Base-by-base conservation (phyloP, 1,140 invertebrate genomes). In the Drosophila bocki region DNA sequence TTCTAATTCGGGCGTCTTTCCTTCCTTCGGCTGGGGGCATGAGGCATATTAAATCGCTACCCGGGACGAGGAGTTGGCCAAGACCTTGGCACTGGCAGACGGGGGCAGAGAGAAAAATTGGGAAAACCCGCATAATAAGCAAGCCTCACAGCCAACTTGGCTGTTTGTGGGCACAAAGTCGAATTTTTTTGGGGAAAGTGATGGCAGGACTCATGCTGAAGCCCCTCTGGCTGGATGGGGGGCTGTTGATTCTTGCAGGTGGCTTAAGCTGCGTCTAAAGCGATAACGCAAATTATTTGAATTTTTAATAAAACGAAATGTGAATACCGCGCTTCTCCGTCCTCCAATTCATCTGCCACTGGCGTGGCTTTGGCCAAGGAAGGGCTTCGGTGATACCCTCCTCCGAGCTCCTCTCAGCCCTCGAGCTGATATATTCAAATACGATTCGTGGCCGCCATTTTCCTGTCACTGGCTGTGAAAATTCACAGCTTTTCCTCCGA, bases 301-400 rank as follows among this genome's bases (percentile, higher is more conserved):
- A 90, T 91, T 90, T 90, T 85, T 90, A 90, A 90, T 90, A 82
- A 90, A 90, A 90, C 75, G 82, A 91, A 90, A 86, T 86, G 85
- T 79, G 86, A 85, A 74, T 81, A 78, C 78, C 78, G 72, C 80
- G 53, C 75, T 61, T 8, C 41, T 13, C 50, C 47, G 58, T 50
- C 59, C 68, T 41, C 64, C 76, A 58, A 71, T 75, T 64, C 64
- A 79, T 86, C 69, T 75, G 71, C 60, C 68, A 71, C 59, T 80
- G 70, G 67, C 63, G 65, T 74, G 80, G 69, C 71, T 61, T 12
- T 11, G 9, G 9, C 35, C 12, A 22, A 33, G 15, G 8, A 29
- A 11, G 47, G 22, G 56, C 39, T 35, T 50, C 19, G n/a, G 32
- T 42, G 67, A 60, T 60, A 59, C 44, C 22, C 54, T 72, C 37